phyloP scores from a whole-genome alignment of 2,113 vertebrate species.

The Nesogale talazaci region DNA sequence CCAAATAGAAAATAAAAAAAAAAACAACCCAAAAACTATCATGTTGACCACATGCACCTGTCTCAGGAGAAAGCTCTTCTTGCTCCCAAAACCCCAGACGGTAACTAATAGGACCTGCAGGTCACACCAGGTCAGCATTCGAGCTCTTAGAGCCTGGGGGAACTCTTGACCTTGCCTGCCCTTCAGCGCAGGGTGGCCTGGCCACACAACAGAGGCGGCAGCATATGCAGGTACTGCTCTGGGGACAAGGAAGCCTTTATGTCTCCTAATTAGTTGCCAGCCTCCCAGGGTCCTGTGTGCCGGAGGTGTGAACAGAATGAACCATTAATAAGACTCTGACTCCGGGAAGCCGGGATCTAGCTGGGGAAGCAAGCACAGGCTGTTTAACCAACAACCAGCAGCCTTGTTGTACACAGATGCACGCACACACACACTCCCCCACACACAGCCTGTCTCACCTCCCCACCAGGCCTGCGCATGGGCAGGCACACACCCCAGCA shows the following conservation, averaged over 20 bases:
- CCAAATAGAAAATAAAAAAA: neutral
- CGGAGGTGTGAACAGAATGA: conserved; percentile 69
- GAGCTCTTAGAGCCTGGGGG: neutral
- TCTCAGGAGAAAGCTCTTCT: neutral
- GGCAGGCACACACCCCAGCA: neutral
- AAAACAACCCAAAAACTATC: neutral
- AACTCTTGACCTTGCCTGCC: neutral
- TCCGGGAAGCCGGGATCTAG: conserved; percentile 40
- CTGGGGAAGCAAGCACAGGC: conserved; percentile 62
- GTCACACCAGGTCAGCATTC: neutral
- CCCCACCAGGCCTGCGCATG: conserved; percentile 17
- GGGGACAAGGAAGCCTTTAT: neutral
- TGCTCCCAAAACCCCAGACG: neutral
- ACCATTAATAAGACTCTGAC: conserved; percentile 53
- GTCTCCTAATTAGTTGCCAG: conserved; percentile 51
- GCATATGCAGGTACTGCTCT: rapidly evolving
- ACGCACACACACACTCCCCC: neutral
- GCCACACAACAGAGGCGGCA: neutral
- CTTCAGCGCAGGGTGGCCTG: neutral
- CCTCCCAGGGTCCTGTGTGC: conserved; percentile 20
- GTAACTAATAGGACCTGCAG: neutral
- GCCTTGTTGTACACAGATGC: neutral
- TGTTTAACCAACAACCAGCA: conserved; percentile 65
- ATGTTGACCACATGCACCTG: neutral
- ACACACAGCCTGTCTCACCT: conserved; percentile 36